Base-by-base conservation (phyloP, 1,140 invertebrate species). In the Asobara japonica region DNA sequence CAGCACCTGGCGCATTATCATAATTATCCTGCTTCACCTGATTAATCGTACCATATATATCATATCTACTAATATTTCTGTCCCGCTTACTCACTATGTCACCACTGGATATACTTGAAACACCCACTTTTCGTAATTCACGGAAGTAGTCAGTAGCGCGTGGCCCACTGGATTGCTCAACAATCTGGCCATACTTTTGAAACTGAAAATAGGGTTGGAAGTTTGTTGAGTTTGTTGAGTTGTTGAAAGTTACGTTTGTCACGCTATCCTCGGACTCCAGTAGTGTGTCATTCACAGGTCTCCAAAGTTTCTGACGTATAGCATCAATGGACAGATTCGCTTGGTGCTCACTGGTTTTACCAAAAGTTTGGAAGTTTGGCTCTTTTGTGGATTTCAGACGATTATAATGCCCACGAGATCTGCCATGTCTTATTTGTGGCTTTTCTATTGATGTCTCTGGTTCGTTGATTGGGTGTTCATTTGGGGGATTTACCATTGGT, bases 361-460 rank as follows among this genome's bases (percentile, higher is more conserved):
- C 22, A 20, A 7, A 38, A 31, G 8, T 31, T 64, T 56, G 20
- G 22, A 56, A 18, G 25, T 56, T 13, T 56, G 30, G 22, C 16
- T 71, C 68, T 62, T 76, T 62, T 62, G 60, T 62, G 72, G 5
- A 78, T 60, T 62, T 80, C 82, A 0, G 75, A 48, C 65, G 77
- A 74, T 66, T 71, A 11, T 81, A 84, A 65, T 85, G 83, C 25
- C 72, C 78, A 0, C 85, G 76, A 0, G 84, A 86, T n/a, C 85
- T 78, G 0, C 84, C 77, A 71, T 86, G 85, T 25, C 85, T 79
- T 51, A 87, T 85, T 69, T 83, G 75, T 7, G 77, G 78, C 33
- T 79, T 80, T 25, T 84, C 80, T 48, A 80, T 76, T n/a, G 69
- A 77, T 30, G 78, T 77, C 33, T 78, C 74, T 38, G 20, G 10